Evolutionary conservation across 1,140 invertebrate species (phyloP), one percentile per base, ranked within the genome.

Genomic region (Anoplolepis gracilipes): DNA sequence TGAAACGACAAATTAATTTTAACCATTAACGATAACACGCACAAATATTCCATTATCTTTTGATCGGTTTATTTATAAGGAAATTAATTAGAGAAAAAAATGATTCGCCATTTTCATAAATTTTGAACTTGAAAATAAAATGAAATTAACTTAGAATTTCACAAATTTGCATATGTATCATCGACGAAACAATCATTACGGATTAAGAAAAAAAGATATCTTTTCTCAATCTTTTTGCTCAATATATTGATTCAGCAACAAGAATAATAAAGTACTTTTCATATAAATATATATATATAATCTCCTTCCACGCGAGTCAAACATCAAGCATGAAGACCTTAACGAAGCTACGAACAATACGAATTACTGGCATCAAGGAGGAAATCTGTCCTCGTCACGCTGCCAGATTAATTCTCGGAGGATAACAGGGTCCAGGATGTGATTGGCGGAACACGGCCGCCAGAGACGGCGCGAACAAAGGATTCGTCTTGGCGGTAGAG

Each of bases 371-470:
- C 75, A 57, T 62, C 36, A 70, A 84, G 70, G 57, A 77, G 72
- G 57, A 59, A 69, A 81, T 55, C 33, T 76, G 64, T 53, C n/a
- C 79, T 61, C 61, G 85, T 82, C 78, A 73, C 69, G 36, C 36
- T 59, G 57, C 57, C 69, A 81, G 73, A 89, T 89, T 88, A 88
- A 85, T 89, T 65, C 84, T 2, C 67, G 36, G 67, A 64, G 82
- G 87, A 77, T 85, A 82, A 88, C 65, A 67, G 72, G 42, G 22
- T 42, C 78, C 33, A 61, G 86, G 62, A 75, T 84, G 53, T 78
- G 84, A 89, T 89, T 81, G 87, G 76, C 76, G 39, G 87, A 77
- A 85, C 87, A 89, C 79, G 82, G 75, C 87, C 70, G 72, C 55
- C 72, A 79, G 70, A 59, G 67, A 82, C 53, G 67, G 57, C 70